Base-by-base conservation (phyloP, 2,888 invertebrate genomes). In the Thecophora atra region DNA sequence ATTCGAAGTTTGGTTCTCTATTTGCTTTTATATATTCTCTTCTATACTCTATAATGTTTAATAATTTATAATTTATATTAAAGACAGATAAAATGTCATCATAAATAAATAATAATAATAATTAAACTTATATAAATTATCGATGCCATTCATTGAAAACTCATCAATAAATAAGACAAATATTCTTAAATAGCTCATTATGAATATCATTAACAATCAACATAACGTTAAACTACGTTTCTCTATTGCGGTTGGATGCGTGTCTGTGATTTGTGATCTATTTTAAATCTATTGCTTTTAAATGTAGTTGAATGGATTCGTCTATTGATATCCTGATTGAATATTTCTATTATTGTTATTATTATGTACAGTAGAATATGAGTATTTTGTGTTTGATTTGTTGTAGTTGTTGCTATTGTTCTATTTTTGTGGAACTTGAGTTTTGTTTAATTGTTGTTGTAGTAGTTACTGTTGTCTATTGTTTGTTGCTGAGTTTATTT, bases 391-490 rank as follows among this genome's bases (percentile, higher is more conserved):
- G 17, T 28, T 17, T 54, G 19, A 52, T 24, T 51, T 51, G 24
- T 42, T 44, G 58, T 44, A 21, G 7, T 13, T 63, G 70, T 60
- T 54, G 37, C 26, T 42, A n/a, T 70, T 70, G 68, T 51, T 68
- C 62, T 62, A 28, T 64, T 37, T n/a, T 37, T 37, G 37, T 70
- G 70, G 70, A 70, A 70, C 70, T 70, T 58, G 28, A 63, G 52
- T 47, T 51, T 58, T 37, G 28, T 13, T 75, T 70, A 72, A 66
- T 21, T 66, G 74, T 71, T 13, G 71, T 73, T 72, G 62, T 28
- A 30, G 63, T 72, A 54, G n/a, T 54, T 67, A 67, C 54, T 52
- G 66, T 24, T 21, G 24, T 52, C 37, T 37, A 37, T 37, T 37
- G 37, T 37, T 37, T 37, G 37, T 37, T 73, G 71, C 52, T 66